Percentiles rank a stretch among this genome's conserved stretches.
Evolutionary conservation across 2,888 invertebrate species (phyloP).

Genomic region (Rhagophthalmus giganteus): DNA sequence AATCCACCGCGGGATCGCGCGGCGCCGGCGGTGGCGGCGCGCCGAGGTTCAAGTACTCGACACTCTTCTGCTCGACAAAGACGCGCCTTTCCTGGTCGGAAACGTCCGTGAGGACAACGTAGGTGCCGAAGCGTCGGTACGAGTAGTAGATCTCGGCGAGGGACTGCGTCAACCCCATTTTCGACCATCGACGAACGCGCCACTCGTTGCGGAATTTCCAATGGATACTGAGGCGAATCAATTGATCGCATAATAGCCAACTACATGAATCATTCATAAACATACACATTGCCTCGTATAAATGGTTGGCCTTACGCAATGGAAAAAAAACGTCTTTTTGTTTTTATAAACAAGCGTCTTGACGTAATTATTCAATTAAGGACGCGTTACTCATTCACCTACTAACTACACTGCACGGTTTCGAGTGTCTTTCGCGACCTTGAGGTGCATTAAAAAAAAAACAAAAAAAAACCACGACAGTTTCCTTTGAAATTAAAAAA

Average conservation of each 20-base stretch:
- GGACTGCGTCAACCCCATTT: conserved; percentile 12
- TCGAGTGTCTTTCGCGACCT: too few species aligned
- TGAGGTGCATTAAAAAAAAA: too few species aligned
- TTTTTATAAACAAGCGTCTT: too few species aligned
- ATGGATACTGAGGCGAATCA: background rate
- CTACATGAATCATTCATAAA: background rate
- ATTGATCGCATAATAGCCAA: background rate
- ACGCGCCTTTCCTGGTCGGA: conserved; percentile 11
- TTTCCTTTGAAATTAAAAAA: too few species aligned
- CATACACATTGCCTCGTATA: background rate
- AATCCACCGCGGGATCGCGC: conserved; percentile 5
- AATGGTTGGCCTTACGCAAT: too few species aligned
- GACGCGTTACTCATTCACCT: too few species aligned
- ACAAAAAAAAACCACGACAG: too few species aligned
- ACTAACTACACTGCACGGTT: too few species aligned
- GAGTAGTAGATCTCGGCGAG: conserved; percentile 4
- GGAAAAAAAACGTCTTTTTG: too few species aligned
- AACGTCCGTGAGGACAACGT: conserved; percentile 4
- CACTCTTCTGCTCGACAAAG: conserved; percentile 5
- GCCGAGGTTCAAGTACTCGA: background rate
- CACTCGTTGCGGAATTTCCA: background rate
- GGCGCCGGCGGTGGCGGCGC: background rate
- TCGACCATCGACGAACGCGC: background rate
- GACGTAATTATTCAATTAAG: too few species aligned
- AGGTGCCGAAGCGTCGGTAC: conserved; percentile 9